A percentile compares a stretch with the other conserved stretches of the same genome.
Conservation (phyloP, 1,140 invertebrate species). For the Drosophila suzukii region DNA sequence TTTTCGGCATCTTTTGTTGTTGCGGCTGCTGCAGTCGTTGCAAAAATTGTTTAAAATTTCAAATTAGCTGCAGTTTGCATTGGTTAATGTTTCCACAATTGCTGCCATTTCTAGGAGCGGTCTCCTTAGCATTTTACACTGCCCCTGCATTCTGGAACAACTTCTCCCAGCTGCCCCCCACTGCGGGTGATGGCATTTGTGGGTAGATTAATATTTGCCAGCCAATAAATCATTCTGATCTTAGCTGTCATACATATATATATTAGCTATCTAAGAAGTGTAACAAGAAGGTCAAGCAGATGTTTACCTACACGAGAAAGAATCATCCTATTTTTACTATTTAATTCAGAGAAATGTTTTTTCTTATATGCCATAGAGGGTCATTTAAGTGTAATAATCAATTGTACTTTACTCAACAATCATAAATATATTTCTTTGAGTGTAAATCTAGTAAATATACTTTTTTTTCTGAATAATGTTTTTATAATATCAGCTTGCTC, state of each 20-base stretch:
- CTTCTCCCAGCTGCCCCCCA: conserved; percentile 7
- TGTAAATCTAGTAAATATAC: no score
- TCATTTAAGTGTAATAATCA: no score
- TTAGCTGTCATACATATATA: not conserved
- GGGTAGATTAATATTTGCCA: conserved; percentile 7
- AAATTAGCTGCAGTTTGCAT: conserved; percentile 78
- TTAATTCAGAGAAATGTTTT: no score
- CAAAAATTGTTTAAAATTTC: conserved; percentile 75
- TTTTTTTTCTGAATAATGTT: no score
- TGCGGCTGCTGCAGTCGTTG: conserved; percentile 34
- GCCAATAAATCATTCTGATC: conserved; percentile 17
- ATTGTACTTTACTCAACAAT: no score
- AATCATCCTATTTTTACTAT: no score
- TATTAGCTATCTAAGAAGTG: not conserved
- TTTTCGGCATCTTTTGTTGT: conserved; percentile 79
- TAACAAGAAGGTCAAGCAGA: not conserved
- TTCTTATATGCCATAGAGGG: no score
- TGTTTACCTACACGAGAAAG: no score
- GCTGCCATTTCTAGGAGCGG: conserved; percentile 62
- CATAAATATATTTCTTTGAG: no score
- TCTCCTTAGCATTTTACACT: conserved; percentile 41
- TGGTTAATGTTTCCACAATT: conserved; percentile 62
- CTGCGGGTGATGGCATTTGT: conserved; percentile 24
- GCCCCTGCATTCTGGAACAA: conserved; percentile 31
- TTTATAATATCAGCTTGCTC: not conserved